These are phyloP conservation scores for Muntiacus reevesi DNA, from an alignment of 2,113 vertebrate genomes.

Conservation along the genomic window DNA sequence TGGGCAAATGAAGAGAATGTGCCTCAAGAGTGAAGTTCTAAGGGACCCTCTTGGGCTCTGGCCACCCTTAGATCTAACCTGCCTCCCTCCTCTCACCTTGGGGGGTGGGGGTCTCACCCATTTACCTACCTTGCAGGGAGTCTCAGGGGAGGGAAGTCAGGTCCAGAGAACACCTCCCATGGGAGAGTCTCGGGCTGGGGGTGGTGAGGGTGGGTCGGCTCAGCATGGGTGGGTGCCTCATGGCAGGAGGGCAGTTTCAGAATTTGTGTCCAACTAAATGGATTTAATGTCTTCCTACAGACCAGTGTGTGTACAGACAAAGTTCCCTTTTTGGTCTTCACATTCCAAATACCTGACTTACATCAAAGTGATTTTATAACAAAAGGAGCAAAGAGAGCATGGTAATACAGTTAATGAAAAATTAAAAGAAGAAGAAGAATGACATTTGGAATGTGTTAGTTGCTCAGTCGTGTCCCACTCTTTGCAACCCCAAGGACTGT, in stretches of 20 bases:
- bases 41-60: not conserved
- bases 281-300: not conserved
- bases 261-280: too few relatives aligned
- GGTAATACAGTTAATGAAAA: fast-evolving
- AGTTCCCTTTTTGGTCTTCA: not conserved
- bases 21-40: not conserved
- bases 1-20: not conserved
- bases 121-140: not conserved
- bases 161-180: fast-evolving
- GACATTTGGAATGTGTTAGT: not conserved
- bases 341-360: not conserved
- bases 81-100: fast-evolving
- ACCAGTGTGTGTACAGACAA: too few relatives aligned
- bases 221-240: too few relatives aligned
- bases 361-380: not conserved
- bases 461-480: not conserved
- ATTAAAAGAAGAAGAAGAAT: not conserved
- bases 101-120: not conserved
- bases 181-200: fast-evolving
- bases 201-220: not conserved
- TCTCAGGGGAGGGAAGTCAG: not conserved
- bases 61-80: too few relatives aligned
- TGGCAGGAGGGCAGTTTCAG: not conserved
- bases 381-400: not conserved
- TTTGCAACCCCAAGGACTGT: not conserved